Conservation (phyloP, 2,888 invertebrate species). For the Pterostichus niger region DNA sequence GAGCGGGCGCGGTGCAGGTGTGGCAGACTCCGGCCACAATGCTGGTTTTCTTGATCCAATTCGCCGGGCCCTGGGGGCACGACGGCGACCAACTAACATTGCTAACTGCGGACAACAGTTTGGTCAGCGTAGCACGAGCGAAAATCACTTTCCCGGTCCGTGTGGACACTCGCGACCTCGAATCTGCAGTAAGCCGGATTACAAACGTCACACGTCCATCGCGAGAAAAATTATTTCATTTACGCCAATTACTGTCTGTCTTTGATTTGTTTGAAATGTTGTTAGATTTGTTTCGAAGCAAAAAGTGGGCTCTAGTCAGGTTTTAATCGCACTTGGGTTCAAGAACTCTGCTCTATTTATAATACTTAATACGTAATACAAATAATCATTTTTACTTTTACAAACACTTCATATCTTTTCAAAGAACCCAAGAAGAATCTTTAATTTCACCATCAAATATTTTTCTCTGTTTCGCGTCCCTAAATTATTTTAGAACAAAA, state of each 20-base stretch:
- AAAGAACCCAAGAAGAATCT: neutral
- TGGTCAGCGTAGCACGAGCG: conserved; percentile 29
- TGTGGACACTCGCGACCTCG: conserved; percentile 29
- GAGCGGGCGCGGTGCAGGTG: conserved; percentile 48
- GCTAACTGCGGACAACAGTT: neutral
- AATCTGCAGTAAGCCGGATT: conserved; percentile 50
- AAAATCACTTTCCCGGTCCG: conserved; percentile 63
- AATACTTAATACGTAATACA: neutral
- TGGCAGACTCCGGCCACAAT: conserved; percentile 55
- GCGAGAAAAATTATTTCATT: conserved; percentile 51
- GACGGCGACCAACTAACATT: conserved; percentile 19
- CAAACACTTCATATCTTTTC: no score
- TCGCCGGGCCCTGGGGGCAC: conserved; percentile 39
- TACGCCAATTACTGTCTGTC: conserved; percentile 59
- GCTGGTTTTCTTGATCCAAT: conserved; percentile 66
- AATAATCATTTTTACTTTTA: no score
- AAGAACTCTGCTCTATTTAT: conserved; percentile 1
- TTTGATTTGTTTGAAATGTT: conserved; percentile 34
- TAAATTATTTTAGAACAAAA: no score
- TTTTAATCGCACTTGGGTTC: conserved; percentile 2
- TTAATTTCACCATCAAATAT: no score
- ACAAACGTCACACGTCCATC: conserved; percentile 42
- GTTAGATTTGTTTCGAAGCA: conserved; percentile 1
- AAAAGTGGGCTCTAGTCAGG: neutral
- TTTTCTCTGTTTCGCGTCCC: no score